Base-by-base conservation (phyloP, 2,797 vertebrate genomes). In the Furcifer pardalis region DNA sequence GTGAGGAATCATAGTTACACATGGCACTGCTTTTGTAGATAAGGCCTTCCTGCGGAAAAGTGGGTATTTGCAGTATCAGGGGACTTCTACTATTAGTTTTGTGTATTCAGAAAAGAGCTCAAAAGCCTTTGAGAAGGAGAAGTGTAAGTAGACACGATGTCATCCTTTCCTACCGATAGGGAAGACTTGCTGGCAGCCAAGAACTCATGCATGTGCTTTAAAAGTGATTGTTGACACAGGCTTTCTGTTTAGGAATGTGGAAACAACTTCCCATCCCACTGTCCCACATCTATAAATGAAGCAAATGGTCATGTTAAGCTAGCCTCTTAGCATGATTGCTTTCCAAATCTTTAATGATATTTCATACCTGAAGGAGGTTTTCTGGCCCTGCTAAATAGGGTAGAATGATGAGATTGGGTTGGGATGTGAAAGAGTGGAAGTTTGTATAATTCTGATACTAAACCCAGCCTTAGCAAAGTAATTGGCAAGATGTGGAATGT, bases 141-240 rank as follows among this genome's bases (percentile, higher is more conserved):
- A 79, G 30, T 84, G 23, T 85, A 86, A 91, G 89, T 81, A 92
- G 93, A 91, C 88, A 85, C 59, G 4, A 92, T 93, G 86, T 91
- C 88, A 89, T 90, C 82, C 86, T 86, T 83, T 69, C 59, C 89
- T 78, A 79, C 66, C 73, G 77, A 85, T 82, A 83, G 63, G 63
- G 66, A 82, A 73, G 76, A 76, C 32, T 74, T 79, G 75, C 69
- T 42, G 71, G 76, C 80, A 77, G 71, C 80, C 80, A 85, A 79
- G 56, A 82, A 75, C 78, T n/a, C 81, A 79, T 85, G 76, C 56
- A 79, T 74, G 71, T 63, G 65, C 71, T 79, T 85, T 79, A 78
- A 83, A 69, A 83, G 62, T 49, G 44, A 77, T 90, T 82, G 32
- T 83, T 85, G 84, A 90, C 72, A 81, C 8, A 3, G 80, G 82